Conservation (phyloP, 1,140 invertebrate species). For the Olivierus martensii region DNA sequence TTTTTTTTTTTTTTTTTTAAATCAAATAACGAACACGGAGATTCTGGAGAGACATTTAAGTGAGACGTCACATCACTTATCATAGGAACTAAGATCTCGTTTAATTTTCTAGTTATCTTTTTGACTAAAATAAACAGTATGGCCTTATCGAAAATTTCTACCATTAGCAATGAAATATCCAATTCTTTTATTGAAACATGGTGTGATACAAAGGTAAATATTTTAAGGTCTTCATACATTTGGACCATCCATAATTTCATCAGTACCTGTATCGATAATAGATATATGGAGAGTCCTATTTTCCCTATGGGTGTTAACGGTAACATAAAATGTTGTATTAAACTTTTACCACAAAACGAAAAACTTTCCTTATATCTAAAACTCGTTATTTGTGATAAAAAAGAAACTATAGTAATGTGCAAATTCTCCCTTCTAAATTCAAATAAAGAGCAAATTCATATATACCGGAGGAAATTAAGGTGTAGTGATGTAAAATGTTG, state of each 20-base stretch:
- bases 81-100: too few species aligned
- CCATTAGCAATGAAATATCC: too few species aligned
- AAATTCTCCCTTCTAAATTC: slow-evolving; percentile 50
- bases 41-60: too few species aligned
- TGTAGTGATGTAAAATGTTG: slow-evolving; percentile 99
- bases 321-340: slow-evolving; percentile 98
- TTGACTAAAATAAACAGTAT: too few species aligned
- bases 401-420: slow-evolving; percentile 98
- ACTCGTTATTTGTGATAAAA: slow-evolving; percentile 97
- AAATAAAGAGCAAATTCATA: neutral
- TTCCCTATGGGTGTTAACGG: slow-evolving; percentile 98
- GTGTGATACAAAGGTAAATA: too few species aligned
- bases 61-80: too few species aligned
- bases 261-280: slow-evolving; percentile 96
- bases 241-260: slow-evolving; percentile 99
- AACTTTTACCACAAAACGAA: slow-evolving; percentile 99
- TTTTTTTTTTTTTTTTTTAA: too few species aligned
- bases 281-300: slow-evolving; percentile 96
- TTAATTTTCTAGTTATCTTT: too few species aligned
- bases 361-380: slow-evolving; percentile 96
- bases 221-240: slow-evolving; percentile 99
- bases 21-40: too few species aligned
- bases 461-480: slow-evolving; percentile 53
- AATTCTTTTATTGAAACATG: too few species aligned
- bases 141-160: too few species aligned